Base-by-base conservation (phyloP, 1,140 invertebrate genomes). In the Hylaeus volcanicus region DNA sequence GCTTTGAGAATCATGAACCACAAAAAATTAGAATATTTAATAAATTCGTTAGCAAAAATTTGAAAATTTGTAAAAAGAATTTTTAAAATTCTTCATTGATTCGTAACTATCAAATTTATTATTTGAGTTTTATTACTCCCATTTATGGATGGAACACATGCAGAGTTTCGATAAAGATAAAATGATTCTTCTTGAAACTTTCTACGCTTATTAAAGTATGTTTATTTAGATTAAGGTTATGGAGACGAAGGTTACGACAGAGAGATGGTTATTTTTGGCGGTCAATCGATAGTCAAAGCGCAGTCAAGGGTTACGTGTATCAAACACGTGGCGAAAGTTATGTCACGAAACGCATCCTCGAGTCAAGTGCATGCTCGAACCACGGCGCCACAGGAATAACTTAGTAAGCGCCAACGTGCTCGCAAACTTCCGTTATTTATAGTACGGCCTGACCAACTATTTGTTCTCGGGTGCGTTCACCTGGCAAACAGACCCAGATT, bases 401-500 rank as follows among this genome's bases (percentile, higher is more conserved):
- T 60, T 80, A 1, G 48, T 26, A 84, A 65, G 63, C 78, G 64
- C 55, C 69, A 73, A 37, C 53, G 55, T 56, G 83, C 63, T 81
- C 66, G 71, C 79, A 63, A 86, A 86, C 70, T 85, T 85, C 48
- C 53, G 79, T 86, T 86, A 86, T 86, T 86, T 86, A 86, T 86
- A 86, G 84, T 68, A 48, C 65, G 82, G 77, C 70, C 71, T 82
- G 79, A 61, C 65, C 73, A 68, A 66, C 79, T 76, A 61, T 82
- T 71, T 85, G 43, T 58, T 84, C 58, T 63, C 41, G 58, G 60
- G 74, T 82, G 71, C 74, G 56, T 86, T 85, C 79, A 79, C 74
- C 79, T 56, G 58, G 26, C 63, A 66, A 86, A 84, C 68, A 64
- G 41, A 78, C 39, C 70, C 48, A 81, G 69, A 85, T 85, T 79